phyloP scores from a whole-genome alignment of 2,888 invertebrate genomes.

The Sericinus montela region DNA sequence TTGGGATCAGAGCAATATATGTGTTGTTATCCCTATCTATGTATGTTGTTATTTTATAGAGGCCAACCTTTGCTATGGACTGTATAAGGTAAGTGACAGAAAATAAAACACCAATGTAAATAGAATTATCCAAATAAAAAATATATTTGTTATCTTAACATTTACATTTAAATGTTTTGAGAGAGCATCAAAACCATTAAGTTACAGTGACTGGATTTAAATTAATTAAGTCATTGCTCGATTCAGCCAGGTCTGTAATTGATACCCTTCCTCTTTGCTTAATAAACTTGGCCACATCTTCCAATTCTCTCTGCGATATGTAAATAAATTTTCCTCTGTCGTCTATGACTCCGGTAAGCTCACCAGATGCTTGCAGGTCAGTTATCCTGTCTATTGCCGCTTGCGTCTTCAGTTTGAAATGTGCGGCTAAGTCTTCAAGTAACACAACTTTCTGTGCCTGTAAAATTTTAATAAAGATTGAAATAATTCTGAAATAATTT shows the following conservation, averaged over 20 bases:
- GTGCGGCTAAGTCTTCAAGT: slow-evolving; percentile 94
- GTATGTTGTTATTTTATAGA: too few species aligned
- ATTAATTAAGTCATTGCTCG: slow-evolving; percentile 95
- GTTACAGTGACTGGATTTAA: slow-evolving; percentile 79
- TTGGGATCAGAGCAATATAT: too few species aligned
- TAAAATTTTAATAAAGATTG: slow-evolving; percentile 34
- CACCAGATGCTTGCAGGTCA: slow-evolving; percentile 88
- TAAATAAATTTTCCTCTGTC: slow-evolving; percentile 99
- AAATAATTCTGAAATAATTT: too few species aligned
- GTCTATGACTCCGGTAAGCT: slow-evolving; percentile 97
- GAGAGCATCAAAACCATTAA: slow-evolving; percentile 26
- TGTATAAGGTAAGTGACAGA: not conserved
- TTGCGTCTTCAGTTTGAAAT: slow-evolving; percentile 95
- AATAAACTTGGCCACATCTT: slow-evolving; percentile 96
- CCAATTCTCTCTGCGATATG: slow-evolving; percentile 93
- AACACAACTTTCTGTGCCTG: slow-evolving; percentile 94
- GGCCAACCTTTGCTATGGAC: too few species aligned
- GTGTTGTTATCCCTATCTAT: too few species aligned
- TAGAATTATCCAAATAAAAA: not conserved
- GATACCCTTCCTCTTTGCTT: slow-evolving; percentile 96
- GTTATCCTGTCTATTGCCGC: slow-evolving; percentile 92
- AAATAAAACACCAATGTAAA: not conserved
- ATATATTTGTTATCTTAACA: slow-evolving; percentile 10
- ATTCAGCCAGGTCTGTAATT: slow-evolving; percentile 95
- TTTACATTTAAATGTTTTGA: not conserved